phyloP scores from a whole-genome alignment of 2,888 invertebrate genomes.

The Tinea semifulvella region DNA sequence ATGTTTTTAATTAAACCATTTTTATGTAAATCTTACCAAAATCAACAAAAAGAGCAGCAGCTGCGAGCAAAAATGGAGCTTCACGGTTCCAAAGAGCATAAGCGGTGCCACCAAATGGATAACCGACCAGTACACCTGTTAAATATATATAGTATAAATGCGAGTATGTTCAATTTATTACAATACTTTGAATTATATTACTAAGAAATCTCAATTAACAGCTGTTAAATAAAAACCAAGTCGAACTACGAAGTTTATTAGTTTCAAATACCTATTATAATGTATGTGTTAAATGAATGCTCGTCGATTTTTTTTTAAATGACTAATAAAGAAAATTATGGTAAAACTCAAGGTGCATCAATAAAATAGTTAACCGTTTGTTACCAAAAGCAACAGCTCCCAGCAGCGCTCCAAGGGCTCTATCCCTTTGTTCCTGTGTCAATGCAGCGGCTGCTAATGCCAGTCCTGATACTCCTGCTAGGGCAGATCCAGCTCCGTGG shows the following conservation, averaged over 20 bases:
- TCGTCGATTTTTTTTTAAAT: no score
- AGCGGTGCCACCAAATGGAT: slow-evolving; percentile 49
- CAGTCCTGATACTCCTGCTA: slow-evolving; percentile 41
- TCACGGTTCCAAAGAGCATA: slow-evolving; percentile 39
- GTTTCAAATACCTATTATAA: no score
- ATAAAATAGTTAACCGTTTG: no score
- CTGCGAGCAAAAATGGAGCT: slow-evolving; percentile 44
- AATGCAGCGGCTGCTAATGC: slow-evolving; percentile 36
- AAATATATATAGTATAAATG: no score
- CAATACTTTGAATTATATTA: no score
- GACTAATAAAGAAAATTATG: no score
- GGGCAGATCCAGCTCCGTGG: slow-evolving; percentile 43
- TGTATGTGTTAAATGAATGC: no score
- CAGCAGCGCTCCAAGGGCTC: slow-evolving; percentile 38
- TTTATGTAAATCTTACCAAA: slow-evolving; percentile 30
- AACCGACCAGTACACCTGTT: slow-evolving; percentile 54
- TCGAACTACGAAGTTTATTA: no score
- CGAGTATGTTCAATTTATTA: no score
- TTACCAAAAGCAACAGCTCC: slow-evolving; percentile 52
- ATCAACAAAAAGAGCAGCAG: slow-evolving; percentile 32
- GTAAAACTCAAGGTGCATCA: no score
- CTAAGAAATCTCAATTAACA: no score
- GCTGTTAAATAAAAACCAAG: no score
- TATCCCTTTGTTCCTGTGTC: slow-evolving; percentile 25
- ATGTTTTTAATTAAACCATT: neutral